These are phyloP conservation scores for Gasteruption jaculator DNA, from an alignment of 2,888 invertebrate species.

Conservation along the genomic window DNA sequence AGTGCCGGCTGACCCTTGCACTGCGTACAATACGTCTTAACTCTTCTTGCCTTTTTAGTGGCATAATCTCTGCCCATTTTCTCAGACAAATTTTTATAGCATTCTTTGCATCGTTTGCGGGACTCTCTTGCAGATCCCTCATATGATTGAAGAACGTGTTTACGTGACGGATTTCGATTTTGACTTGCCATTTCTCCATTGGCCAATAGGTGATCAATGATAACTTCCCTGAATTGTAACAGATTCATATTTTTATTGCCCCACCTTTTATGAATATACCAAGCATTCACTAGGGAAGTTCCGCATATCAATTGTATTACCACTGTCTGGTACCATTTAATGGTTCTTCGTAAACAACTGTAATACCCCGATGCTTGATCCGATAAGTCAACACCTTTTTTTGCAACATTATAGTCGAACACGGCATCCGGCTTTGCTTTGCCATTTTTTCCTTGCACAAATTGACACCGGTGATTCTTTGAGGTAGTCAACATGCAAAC, in stretches of 20 bases:
- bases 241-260: constrained; percentile 6
- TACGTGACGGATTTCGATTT: constrained; percentile 8
- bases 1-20: constrained; percentile 16
- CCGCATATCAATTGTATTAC: constrained; percentile 16
- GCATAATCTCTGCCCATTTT: constrained; percentile 15
- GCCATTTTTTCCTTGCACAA: constrained; percentile 8
- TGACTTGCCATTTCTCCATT: constrained; percentile 6
- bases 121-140: constrained; percentile 9
- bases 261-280: constrained; percentile 14
- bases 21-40: constrained; percentile 13
- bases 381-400: constrained; percentile 16
- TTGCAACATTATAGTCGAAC: constrained; percentile 12
- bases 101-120: constrained; percentile 11
- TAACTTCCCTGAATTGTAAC: constrained; percentile 9
- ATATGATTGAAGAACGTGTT: constrained; percentile 11
- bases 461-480: constrained; percentile 10
- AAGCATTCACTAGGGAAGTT: constrained; percentile 14
- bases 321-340: constrained; percentile 16
- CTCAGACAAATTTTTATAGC: constrained; percentile 27
- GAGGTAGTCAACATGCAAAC: constrained; percentile 4
- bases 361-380: constrained; percentile 13
- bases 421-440: constrained; percentile 7
- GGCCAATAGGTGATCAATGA: constrained; percentile 7
- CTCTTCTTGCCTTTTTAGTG: constrained; percentile 12
- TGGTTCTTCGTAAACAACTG: constrained; percentile 14